Conservation (phyloP, 2,113 vertebrate species). For the Saccopteryx leptura region DNA sequence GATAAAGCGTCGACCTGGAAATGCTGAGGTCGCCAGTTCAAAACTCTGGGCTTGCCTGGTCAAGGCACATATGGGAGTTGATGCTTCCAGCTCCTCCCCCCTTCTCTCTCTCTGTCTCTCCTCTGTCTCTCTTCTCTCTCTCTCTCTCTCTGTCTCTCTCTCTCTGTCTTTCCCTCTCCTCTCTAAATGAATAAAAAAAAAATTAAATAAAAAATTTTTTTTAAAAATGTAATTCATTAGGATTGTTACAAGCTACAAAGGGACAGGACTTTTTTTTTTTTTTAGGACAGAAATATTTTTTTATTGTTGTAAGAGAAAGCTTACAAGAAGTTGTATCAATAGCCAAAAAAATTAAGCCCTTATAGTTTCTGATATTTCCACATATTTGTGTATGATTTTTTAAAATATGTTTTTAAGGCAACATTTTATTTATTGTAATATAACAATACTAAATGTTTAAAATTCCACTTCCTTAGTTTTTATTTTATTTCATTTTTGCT, state of each 20-base stretch:
- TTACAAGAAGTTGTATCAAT: neutral
- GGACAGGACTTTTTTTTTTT: neutral
- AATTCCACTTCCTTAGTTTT: neutral
- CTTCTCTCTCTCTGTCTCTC: no score
- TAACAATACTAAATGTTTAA: neutral
- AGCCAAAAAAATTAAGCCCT: neutral
- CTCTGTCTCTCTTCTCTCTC: no score
- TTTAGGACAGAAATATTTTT: neutral
- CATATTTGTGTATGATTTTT: neutral
- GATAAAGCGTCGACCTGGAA: no score
- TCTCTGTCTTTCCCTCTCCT: no score
- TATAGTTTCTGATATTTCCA: neutral
- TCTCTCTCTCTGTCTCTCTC: no score
- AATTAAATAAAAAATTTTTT: no score
- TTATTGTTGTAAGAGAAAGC: neutral
- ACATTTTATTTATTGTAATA: constrained; percentile 11
- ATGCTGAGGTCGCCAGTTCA: no score
- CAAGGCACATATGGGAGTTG: no score
- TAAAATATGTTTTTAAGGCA: neutral
- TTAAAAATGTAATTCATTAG: no score
- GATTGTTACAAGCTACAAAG: neutral
- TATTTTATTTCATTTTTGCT: constrained; percentile 18
- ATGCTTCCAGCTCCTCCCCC: no score
- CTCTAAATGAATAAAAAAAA: no score
- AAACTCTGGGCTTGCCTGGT: no score